Evolutionary conservation across 2,113 vertebrate species (phyloP), one percentile per base, ranked within the genome.

Genomic region (Nothoprocta pentlandii): DNA sequence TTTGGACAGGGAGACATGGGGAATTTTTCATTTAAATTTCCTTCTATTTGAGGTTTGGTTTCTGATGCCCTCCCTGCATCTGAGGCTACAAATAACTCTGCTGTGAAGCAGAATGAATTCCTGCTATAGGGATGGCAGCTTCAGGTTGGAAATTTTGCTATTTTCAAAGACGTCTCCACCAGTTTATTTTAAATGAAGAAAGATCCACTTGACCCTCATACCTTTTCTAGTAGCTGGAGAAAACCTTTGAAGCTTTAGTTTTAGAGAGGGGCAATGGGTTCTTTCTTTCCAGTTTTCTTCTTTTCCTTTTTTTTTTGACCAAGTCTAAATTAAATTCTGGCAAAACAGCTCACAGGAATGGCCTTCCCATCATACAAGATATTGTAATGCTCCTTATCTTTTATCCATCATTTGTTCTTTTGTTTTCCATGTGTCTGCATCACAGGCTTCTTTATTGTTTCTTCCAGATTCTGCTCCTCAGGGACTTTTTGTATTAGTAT

Each of bases 371-470:
- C 70, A 41, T 62, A 49, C 0, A 0, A 88, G 69, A 41, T 61
- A 13, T 42, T 84, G 64, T 90, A 75, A 81, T 71, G 44, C 39
- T 23, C 32, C 39, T 90, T 26, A 66, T 80, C 56, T 95, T 86
- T 93, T 47, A 86, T 90, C 89, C 84, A 39, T 85, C 83, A 36
- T 93, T 94, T 95, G 66, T 81, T 69, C 73, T 88, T 93, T 91
- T 95, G 93, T 91, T 95, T 96, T 94, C 71, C 87, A 63, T 41
- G 56, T 93, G 42, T 90, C 91, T 96, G 93, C 92, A 87, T 95
- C 88, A 85, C 47, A 68, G 19, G 44, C 85, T 73, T 28, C 95
- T 96, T 93, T 96, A 87, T 94, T 95, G 66, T 93, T 96, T 68
- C 88, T 93, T 95, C 92, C 92, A 93, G 88, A 90, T 95, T 95